phyloP scores from a whole-genome alignment of 2,113 vertebrate species.

The Calyptommatus sinebrachiatus region DNA sequence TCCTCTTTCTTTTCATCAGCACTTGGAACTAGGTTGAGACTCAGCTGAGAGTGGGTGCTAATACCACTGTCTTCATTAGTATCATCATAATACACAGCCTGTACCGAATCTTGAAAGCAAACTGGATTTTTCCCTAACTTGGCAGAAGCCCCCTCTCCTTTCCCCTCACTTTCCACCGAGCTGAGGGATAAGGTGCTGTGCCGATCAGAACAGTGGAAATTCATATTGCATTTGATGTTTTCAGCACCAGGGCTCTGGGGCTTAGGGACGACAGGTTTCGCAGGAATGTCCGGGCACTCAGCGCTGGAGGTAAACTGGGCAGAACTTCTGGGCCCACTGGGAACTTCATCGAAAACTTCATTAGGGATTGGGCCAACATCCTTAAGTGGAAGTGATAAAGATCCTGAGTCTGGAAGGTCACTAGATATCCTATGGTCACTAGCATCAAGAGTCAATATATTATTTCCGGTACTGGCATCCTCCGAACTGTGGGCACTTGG shows the following conservation, averaged over 20 bases:
- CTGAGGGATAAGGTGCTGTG: constrained; percentile 70
- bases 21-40: constrained; percentile 50
- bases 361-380: constrained; percentile 51
- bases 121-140: constrained; percentile 60
- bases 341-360: constrained; percentile 55
- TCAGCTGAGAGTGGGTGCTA: constrained; percentile 66
- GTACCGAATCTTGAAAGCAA: constrained; percentile 54
- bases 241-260: constrained; percentile 68
- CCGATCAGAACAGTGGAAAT: constrained; percentile 52
- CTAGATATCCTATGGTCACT: background rate
- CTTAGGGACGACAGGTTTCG: constrained; percentile 71
- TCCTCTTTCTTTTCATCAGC: constrained; percentile 71
- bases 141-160: constrained; percentile 40
- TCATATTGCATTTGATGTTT: constrained; percentile 51
- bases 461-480: constrained; percentile 27
- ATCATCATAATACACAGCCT: constrained; percentile 56
- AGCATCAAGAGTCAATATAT: constrained; percentile 35
- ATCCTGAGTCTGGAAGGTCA: constrained; percentile 26
- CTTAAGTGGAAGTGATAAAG: constrained; percentile 12
- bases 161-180: constrained; percentile 70
- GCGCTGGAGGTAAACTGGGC: constrained; percentile 41
- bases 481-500: constrained; percentile 34
- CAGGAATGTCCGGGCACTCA: constrained; percentile 31
- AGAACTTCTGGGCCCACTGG: constrained; percentile 31
- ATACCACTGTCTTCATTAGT: constrained; percentile 67